These are phyloP conservation scores for Endotricha flammealis DNA, from an alignment of 2,888 invertebrate genomes.

Conservation along the genomic window DNA sequence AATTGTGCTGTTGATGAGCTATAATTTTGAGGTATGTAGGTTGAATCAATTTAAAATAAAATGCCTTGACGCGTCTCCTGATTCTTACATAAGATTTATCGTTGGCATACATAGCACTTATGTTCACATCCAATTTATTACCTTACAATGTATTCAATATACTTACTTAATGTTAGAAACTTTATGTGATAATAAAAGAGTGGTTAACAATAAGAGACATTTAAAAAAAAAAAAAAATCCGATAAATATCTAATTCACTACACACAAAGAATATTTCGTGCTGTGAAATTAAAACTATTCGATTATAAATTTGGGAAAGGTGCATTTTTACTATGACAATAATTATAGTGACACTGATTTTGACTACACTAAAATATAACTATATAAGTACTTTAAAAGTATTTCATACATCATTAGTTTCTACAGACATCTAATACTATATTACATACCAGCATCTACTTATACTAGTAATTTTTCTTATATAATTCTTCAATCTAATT, in stretches of 20 bases:
- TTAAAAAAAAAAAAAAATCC: constrained; percentile 16
- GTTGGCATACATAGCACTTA: constrained; percentile 20
- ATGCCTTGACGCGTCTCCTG: constrained; percentile 62
- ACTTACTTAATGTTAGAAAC: background rate
- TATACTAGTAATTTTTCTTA: background rate
- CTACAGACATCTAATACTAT: background rate
- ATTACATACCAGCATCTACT: background rate
- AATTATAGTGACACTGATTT: background rate
- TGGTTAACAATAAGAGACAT: constrained; percentile 12
- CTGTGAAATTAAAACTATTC: constrained; percentile 21
- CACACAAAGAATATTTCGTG: constrained; percentile 27
- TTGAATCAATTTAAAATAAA: constrained; percentile 16
- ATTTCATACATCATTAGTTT: too few species aligned
- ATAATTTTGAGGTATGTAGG: too few species aligned
- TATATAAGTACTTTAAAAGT: too few species aligned
- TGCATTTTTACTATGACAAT: constrained; percentile 28
- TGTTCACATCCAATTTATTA: constrained; percentile 47
- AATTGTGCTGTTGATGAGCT: too few species aligned
- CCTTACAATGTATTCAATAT: background rate
- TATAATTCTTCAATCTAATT: background rate
- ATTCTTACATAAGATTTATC: constrained; percentile 48
- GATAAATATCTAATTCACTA: constrained; percentile 16
- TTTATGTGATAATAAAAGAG: constrained; percentile 6
- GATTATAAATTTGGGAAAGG: constrained; percentile 23
- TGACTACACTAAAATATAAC: too few species aligned